These are phyloP conservation scores for Oscheius myriophilus DNA, from an alignment of 2,888 invertebrate genomes.

Conservation along the genomic window DNA sequence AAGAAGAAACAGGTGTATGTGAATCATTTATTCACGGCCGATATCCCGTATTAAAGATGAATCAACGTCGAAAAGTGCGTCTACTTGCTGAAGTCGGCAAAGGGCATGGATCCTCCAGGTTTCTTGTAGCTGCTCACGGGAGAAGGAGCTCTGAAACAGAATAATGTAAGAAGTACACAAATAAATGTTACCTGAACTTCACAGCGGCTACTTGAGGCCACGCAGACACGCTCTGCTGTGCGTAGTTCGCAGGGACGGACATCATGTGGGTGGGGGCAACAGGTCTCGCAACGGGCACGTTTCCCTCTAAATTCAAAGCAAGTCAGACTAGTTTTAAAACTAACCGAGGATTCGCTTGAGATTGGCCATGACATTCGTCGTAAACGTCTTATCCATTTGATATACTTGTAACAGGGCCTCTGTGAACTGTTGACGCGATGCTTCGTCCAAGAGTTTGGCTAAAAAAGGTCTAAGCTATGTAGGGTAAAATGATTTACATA, in stretches of 20 bases:
- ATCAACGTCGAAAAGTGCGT: background rate
- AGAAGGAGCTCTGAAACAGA: conserved; percentile 5
- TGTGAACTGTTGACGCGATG: conserved; percentile 14
- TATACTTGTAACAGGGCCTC: conserved; percentile 12
- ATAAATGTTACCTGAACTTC: background rate
- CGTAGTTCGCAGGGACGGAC: too few relatives aligned
- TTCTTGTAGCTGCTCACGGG: conserved; percentile 22
- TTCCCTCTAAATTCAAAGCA: background rate
- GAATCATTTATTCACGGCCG: background rate
- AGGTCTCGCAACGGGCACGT: background rate
- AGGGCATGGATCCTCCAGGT: conserved; percentile 18
- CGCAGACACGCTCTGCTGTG: background rate
- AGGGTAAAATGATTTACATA: conserved; percentile 1
- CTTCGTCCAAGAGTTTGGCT: conserved; percentile 20
- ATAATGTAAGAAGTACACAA: too few relatives aligned
- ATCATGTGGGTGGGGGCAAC: too few relatives aligned
- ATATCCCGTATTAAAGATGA: background rate
- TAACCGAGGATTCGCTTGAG: conserved; percentile 17
- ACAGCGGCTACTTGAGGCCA: conserved; percentile 17
- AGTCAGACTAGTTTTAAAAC: background rate
- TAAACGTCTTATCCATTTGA: conserved; percentile 20
- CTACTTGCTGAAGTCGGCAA: conserved; percentile 22
- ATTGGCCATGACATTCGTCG: conserved; percentile 23
- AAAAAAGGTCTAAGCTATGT: background rate
- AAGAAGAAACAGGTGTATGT: too few relatives aligned